Base-by-base conservation (phyloP, 2,113 vertebrate genomes). In the Arizona elegans region DNA sequence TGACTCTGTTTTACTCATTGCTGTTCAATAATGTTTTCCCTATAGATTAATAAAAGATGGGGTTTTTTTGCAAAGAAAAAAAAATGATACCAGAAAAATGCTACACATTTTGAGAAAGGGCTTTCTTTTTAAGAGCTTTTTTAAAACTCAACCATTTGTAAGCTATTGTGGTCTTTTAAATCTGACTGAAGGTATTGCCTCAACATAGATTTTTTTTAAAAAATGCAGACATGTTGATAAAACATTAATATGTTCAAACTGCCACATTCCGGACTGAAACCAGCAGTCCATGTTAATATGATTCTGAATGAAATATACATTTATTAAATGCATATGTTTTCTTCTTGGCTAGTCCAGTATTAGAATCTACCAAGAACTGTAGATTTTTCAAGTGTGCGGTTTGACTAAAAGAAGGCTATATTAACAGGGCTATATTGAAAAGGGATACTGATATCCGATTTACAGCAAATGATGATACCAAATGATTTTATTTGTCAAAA, bases 11-110 rank as follows among this genome's bases (percentile, higher is more conserved):
- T 2, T 91, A 59, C 95, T 87, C 21, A 1, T 12, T 88, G 11
- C 24, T 94, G 55, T 50, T 81, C 75, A 43, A 81, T 58, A 11
- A 89, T 21, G 26, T 54, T 33, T 52, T 19, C 91, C 23, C 2
- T 5, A 88, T 10, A 23, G 24, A 88, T 92, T 29, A 87, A 93
- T 91, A 95, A 91, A 94, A 95, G 43, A 65, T 65, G 26, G n/a
- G 50, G 23, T 93, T 91, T 95, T 95, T 19, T 94, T 95, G 95
- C 81, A 38, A 38, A 81, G 70, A 81, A 47, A 90, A n/a, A 65
- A 70, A 90, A 87, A 91, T 93, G 29, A 94, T 62, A 70, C 47
- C 93, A 91, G 50, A 91, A 53, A 65, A 70, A 55, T 81, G 19
- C 33, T 43, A 81, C 33, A 21, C 1, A 6, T 43, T 81, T 81